A percentile compares a stretch with the other conserved stretches of the same genome.
These are phyloP conservation scores for Melinaea menophilus DNA, from an alignment of 2,888 invertebrate species.

Conservation along the genomic window DNA sequence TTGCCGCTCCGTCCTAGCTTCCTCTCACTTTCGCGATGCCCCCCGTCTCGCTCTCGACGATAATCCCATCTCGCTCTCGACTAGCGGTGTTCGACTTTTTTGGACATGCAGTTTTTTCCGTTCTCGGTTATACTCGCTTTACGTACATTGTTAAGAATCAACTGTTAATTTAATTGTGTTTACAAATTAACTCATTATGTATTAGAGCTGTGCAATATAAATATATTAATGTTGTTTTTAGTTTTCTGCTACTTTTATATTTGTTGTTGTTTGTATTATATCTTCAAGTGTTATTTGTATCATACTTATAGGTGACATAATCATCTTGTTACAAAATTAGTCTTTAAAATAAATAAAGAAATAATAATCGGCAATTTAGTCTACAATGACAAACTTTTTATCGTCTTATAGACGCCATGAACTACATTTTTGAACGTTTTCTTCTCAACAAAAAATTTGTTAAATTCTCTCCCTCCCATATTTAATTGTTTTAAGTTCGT, in stretches of 20 bases:
- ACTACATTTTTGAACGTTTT: too few species aligned
- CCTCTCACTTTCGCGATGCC: conserved; percentile 75
- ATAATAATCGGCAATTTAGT: too few species aligned
- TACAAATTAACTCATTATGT: not conserved
- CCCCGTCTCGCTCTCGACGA: conserved; percentile 46
- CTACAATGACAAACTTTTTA: too few species aligned
- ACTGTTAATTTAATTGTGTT: conserved; percentile 39
- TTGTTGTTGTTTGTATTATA: not conserved
- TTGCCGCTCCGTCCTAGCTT: conserved; percentile 69
- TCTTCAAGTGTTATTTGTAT: too few species aligned
- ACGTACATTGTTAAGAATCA: conserved; percentile 59
- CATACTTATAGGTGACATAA: too few species aligned
- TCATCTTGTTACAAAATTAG: too few species aligned
- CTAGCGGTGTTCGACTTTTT: conserved; percentile 77
- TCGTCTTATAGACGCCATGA: too few species aligned
- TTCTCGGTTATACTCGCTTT: conserved; percentile 63
- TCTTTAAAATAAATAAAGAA: too few species aligned
- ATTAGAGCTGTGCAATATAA: not conserved
- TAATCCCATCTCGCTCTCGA: conserved; percentile 54
- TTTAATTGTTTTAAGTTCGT: too few species aligned
- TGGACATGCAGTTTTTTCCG: conserved; percentile 71
- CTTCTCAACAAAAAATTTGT: too few species aligned
- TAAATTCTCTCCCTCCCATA: too few species aligned
- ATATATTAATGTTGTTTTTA: not conserved
- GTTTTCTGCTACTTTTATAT: not conserved